A percentile compares a stretch with the other conserved stretches of the same genome.
These are phyloP conservation scores for Loxodonta africana DNA, from an alignment of 2,113 vertebrate species.

Conservation along the genomic window DNA sequence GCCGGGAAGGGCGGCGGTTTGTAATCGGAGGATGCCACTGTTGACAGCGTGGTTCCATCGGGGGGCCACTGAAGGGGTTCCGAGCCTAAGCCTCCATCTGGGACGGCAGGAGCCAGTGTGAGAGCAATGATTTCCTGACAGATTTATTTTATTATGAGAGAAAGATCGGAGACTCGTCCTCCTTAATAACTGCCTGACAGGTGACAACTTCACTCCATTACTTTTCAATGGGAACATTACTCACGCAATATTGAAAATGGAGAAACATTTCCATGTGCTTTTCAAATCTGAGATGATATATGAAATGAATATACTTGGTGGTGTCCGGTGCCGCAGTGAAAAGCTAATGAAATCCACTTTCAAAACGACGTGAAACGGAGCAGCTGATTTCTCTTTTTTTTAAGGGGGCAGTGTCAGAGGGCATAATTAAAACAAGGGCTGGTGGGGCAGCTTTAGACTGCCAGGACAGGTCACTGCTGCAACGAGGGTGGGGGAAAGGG, in stretches of 20 bases:
- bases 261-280: conserved; percentile 89
- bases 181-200: conserved; percentile 91
- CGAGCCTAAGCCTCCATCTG: neutral
- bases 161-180: conserved; percentile 88
- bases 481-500: neutral
- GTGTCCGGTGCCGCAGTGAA: conserved; percentile 71
- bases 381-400: fast-evolving
- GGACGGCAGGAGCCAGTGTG: conserved; percentile 62
- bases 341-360: conserved; percentile 66
- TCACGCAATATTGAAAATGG: conserved; percentile 88
- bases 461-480: fast-evolving
- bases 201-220: conserved; percentile 92
- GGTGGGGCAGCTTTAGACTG: neutral
- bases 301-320: conserved; percentile 69
- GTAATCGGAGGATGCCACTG: no score
- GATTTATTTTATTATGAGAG: conserved; percentile 90
- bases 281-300: conserved; percentile 87
- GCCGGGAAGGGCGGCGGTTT: fast-evolving
- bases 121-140: conserved; percentile 82
- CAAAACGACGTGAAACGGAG: neutral
- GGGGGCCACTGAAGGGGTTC: neutral
- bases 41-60: fast-evolving
- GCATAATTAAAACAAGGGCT: neutral
- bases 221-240: conserved; percentile 91
- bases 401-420: neutral